A percentile compares a stretch with the other conserved stretches of the same genome.
Evolutionary conservation across 2,888 invertebrate species (phyloP).

Genomic region (Drosophila vallismaia): DNA sequence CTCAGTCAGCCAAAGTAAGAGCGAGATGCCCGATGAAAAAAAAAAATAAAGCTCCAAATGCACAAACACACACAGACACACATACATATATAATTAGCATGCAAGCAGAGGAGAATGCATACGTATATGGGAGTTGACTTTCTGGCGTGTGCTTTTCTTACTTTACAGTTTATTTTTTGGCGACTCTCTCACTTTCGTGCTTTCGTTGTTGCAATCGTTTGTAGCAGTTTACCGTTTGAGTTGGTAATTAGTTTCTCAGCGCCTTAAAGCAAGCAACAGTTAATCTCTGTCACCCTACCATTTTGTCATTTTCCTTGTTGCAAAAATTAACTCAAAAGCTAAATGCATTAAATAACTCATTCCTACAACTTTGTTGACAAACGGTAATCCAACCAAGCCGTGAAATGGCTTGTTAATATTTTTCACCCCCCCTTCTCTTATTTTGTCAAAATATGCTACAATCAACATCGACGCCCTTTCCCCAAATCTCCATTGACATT

Average conservation of each 20-base stretch:
- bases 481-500: not conserved
- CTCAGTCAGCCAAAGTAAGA: slow-evolving; percentile 13
- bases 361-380: not conserved
- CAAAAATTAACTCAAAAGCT: too few species aligned
- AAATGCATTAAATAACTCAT: slow-evolving; percentile 1
- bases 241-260: slow-evolving; percentile 73
- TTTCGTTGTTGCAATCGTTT: slow-evolving; percentile 47
- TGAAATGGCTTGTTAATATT: slow-evolving; percentile 2
- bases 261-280: slow-evolving; percentile 58
- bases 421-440: not conserved
- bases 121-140: slow-evolving; percentile 38
- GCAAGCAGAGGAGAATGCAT: slow-evolving; percentile 19
- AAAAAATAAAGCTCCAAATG: slow-evolving; percentile 1
- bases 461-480: not conserved
- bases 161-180: slow-evolving; percentile 10
- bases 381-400: slow-evolving; percentile 1
- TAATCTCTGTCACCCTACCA: not conserved
- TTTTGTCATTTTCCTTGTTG: too few species aligned
- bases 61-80: not conserved
- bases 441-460: not conserved
- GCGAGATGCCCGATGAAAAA: slow-evolving; percentile 10
- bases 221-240: slow-evolving; percentile 58
- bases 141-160: slow-evolving; percentile 29
- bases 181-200: not conserved
- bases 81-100: slow-evolving; percentile 66